phyloP scores from a whole-genome alignment of 1,140 invertebrate genomes.

The Ceratina calcarata region DNA sequence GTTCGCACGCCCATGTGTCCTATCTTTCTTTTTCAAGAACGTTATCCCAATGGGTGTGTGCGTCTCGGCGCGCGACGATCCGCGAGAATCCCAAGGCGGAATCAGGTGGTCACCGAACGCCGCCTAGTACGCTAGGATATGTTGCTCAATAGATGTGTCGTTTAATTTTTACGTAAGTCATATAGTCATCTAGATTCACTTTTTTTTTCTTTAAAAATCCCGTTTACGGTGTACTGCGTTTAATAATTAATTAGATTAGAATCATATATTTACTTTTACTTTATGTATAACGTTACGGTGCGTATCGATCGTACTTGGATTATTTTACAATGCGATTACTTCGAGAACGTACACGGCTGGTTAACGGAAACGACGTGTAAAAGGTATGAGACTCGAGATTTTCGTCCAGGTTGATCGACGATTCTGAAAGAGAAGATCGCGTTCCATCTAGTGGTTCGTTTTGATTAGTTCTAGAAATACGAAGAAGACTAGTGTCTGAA shows the following conservation, averaged over 20 bases:
- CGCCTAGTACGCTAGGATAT: slow-evolving; percentile 78
- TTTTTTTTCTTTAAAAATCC: slow-evolving; percentile 66
- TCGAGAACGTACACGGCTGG: slow-evolving; percentile 53
- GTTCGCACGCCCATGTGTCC: not conserved
- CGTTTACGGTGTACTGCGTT: slow-evolving; percentile 65
- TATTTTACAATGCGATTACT: slow-evolving; percentile 72
- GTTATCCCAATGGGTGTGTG: not conserved
- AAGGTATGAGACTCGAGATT: no score
- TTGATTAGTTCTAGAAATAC: not conserved
- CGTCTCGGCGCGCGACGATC: not conserved
- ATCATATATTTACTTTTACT: slow-evolving; percentile 56
- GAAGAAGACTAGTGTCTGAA: slow-evolving; percentile 12
- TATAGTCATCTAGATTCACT: slow-evolving; percentile 71
- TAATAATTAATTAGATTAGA: slow-evolving; percentile 64
- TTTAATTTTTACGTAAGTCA: slow-evolving; percentile 66
- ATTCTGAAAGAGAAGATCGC: not conserved
- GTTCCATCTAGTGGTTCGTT: not conserved
- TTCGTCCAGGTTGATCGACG: slow-evolving; percentile 3
- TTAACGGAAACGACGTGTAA: not conserved
- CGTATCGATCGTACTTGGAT: slow-evolving; percentile 67
- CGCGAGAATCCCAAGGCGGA: slow-evolving; percentile 2
- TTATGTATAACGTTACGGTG: slow-evolving; percentile 70
- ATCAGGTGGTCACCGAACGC: slow-evolving; percentile 46
- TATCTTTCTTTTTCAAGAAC: not conserved
- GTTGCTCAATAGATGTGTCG: slow-evolving; percentile 76